These are phyloP conservation scores for Coregonus ussuriensis DNA, from an alignment of 2,797 vertebrate genomes.

Conservation along the genomic window DNA sequence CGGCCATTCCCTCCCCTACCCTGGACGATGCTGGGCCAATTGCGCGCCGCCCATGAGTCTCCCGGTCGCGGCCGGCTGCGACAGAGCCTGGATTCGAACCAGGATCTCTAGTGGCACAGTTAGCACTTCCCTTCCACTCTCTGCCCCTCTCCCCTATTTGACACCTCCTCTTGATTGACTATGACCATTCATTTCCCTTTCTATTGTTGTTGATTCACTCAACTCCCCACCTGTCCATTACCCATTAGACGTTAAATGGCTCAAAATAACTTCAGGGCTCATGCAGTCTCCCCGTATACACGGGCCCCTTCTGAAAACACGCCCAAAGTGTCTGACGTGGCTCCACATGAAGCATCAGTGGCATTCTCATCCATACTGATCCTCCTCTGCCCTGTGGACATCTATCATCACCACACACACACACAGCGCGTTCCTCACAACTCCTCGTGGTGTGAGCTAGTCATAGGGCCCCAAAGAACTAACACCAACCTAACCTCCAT, in stretches of 20 bases:
- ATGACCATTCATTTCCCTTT: background rate
- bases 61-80: too few species aligned
- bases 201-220: background rate
- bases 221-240: background rate
- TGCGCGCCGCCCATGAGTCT: too few species aligned
- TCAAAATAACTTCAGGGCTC: background rate
- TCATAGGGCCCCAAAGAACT: background rate
- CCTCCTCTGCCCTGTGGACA: background rate
- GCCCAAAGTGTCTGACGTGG: background rate
- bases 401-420: background rate
- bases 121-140: too few species aligned
- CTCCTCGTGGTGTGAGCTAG: background rate
- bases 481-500: background rate
- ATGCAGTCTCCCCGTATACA: background rate
- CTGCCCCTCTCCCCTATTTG: background rate
- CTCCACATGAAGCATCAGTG: background rate
- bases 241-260: background rate
- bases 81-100: too few species aligned
- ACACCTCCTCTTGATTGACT: background rate
- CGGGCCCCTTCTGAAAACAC: background rate
- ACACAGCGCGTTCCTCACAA: slow-evolving; percentile 1
- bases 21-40: too few species aligned
- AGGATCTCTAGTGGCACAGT: too few species aligned
- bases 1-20: too few species aligned
- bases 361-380: background rate